Percentiles rank a stretch among this genome's conserved stretches.
Evolutionary conservation across 2,888 invertebrate species (phyloP).

Genomic region (Aspidapion aeneum): DNA sequence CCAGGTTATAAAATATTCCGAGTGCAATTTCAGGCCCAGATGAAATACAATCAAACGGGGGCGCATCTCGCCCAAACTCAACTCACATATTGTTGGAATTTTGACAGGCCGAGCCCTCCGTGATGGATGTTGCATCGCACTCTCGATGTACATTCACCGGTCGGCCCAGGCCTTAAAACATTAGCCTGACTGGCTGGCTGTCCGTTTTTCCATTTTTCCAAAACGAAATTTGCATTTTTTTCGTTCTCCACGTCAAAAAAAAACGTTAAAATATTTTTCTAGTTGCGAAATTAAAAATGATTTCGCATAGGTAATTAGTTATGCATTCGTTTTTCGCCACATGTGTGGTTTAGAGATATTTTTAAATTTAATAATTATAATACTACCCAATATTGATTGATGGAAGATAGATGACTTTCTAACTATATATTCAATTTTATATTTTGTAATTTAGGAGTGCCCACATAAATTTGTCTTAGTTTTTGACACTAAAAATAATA

Average conservation of each 20-base stretch:
- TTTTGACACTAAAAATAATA: no score
- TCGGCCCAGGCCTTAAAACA: neutral
- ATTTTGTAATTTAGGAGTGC: no score
- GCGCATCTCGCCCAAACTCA: constrained; percentile 25
- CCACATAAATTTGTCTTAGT: no score
- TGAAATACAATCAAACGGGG: constrained; percentile 29
- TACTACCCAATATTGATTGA: no score
- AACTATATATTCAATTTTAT: no score
- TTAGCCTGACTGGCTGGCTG: no score
- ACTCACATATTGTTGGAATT: constrained; percentile 37
- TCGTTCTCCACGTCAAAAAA: constrained; percentile 8
- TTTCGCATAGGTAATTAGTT: no score
- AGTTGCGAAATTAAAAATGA: constrained; percentile 2
- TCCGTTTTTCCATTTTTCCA: constrained; percentile 7
- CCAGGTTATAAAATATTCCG: constrained; percentile 33
- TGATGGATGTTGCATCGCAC: constrained; percentile 41
- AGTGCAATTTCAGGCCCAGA: constrained; percentile 30
- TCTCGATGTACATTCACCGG: constrained; percentile 31
- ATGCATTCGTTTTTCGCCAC: no score
- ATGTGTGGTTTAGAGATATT: no score
- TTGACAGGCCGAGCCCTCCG: constrained; percentile 33
- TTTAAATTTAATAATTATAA: no score
- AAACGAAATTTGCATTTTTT: constrained; percentile 20
- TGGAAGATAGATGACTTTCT: no score
- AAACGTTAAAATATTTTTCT: constrained; percentile 15